Conservation (phyloP, 37 sponge, comb jelly and placozoan species). For the Lycopodina hypogea region DNA sequence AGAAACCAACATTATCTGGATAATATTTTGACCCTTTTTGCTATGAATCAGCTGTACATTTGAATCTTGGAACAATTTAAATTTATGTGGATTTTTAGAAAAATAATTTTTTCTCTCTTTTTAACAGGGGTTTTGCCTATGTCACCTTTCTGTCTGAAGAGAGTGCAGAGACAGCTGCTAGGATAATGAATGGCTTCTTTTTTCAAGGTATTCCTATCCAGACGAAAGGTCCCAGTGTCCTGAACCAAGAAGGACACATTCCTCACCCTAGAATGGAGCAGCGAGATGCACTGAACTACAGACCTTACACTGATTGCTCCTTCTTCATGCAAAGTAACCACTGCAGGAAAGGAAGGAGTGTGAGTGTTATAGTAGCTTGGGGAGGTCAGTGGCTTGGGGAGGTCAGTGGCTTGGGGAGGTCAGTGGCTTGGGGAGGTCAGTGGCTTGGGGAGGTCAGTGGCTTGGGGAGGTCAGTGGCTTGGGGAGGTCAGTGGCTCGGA, state of each 20-base stretch:
- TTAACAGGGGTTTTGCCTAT: constrained; percentile 54
- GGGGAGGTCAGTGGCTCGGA: too few species aligned
- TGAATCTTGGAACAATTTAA: too few species aligned
- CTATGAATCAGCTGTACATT: too few species aligned
- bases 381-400: neutral
- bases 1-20: neutral
- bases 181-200: neutral
- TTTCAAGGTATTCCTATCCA: constrained; percentile 40
- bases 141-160: constrained; percentile 50
- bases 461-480: too few species aligned
- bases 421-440: too few species aligned
- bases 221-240: constrained; percentile 56
- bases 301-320: constrained; percentile 82
- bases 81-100: too few species aligned
- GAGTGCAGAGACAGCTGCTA: constrained; percentile 69
- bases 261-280: neutral
- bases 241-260: constrained; percentile 42
- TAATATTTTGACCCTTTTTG: neutral
- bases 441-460: too few species aligned
- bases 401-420: too few species aligned
- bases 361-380: neutral
- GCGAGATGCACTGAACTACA: constrained; percentile 28
- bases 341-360: constrained; percentile 51
- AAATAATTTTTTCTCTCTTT: neutral
- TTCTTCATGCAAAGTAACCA: constrained; percentile 52